These are phyloP conservation scores for Emydura subglobosa DNA, from an alignment of 2,113 vertebrate genomes.

Conservation along the genomic window DNA sequence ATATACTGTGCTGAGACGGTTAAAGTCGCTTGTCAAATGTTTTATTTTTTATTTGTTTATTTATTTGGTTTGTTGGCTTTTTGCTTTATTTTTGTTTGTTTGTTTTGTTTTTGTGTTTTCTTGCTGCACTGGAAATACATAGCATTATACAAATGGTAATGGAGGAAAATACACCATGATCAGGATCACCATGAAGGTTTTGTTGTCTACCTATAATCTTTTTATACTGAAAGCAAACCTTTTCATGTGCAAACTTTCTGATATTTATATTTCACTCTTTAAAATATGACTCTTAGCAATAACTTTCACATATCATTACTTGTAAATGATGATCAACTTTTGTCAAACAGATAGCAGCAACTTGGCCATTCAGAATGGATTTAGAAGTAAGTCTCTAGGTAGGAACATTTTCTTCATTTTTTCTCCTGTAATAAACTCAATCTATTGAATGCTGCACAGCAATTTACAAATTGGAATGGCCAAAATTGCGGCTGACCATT, in stretches of 20 bases:
- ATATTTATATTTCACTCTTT: background rate
- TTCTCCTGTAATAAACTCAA: conserved; percentile 40
- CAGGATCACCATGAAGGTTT: background rate
- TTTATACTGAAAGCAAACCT: background rate
- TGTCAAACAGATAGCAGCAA: background rate
- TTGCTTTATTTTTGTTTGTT: background rate
- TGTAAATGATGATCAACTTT: background rate
- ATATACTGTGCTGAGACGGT: accelerated
- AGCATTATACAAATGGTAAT: background rate
- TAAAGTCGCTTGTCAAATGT: background rate
- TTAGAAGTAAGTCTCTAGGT: conserved; percentile 26
- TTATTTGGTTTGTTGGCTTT: background rate
- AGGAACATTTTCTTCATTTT: conserved; percentile 1
- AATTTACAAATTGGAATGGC: conserved; percentile 33
- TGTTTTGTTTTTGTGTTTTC: background rate
- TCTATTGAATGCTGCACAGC: conserved; percentile 42
- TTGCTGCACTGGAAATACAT: background rate
- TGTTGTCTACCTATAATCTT: background rate
- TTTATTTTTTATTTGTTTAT: background rate
- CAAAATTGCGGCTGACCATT: conserved; percentile 40
- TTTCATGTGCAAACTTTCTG: background rate
- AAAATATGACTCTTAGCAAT: background rate
- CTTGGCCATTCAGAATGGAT: background rate
- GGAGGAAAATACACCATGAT: background rate
- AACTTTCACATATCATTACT: background rate